phyloP scores from a whole-genome alignment of 1,140 invertebrate species.

The Drosophila kanapiae region DNA sequence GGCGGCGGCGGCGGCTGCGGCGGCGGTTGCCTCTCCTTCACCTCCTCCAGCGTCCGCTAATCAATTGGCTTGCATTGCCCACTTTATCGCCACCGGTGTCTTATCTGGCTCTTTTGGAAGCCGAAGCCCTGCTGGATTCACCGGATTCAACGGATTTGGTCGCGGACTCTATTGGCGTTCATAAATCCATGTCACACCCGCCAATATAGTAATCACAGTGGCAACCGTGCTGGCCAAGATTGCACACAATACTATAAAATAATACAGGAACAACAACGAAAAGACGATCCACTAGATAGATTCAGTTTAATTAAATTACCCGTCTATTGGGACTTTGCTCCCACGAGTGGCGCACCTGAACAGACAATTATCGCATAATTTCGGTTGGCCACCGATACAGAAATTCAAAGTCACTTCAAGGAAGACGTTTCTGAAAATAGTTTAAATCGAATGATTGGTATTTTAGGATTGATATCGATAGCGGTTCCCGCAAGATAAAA shows the following conservation, averaged over 20 bases:
- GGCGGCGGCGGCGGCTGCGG: too few species aligned
- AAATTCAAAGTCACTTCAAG: conserved; percentile 19
- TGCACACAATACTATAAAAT: conserved; percentile 1
- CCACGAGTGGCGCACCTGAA: conserved; percentile 20
- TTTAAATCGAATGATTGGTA: neutral
- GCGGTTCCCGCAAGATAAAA: neutral
- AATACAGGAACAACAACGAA: neutral
- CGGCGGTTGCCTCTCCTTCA: neutral
- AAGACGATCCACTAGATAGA: conserved; percentile 27
- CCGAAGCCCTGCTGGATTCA: conserved; percentile 24
- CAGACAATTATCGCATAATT: conserved; percentile 51
- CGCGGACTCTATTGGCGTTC: conserved; percentile 6
- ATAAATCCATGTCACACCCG: conserved; percentile 44
- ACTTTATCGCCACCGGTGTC: conserved; percentile 26
- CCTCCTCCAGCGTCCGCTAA: conserved; percentile 23
- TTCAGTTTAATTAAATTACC: conserved; percentile 50
- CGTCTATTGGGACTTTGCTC: conserved; percentile 30
- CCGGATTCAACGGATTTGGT: conserved; percentile 7
- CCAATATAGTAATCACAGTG: conserved; percentile 7
- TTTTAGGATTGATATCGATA: neutral
- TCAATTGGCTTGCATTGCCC: conserved; percentile 44
- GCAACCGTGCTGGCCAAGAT: conserved; percentile 10
- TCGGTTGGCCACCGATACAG: conserved; percentile 13
- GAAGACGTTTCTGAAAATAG: neutral
- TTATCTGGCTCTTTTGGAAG: conserved; percentile 38